Base-by-base conservation (phyloP, 2,888 invertebrate species). In the Linyphia triangularis region DNA sequence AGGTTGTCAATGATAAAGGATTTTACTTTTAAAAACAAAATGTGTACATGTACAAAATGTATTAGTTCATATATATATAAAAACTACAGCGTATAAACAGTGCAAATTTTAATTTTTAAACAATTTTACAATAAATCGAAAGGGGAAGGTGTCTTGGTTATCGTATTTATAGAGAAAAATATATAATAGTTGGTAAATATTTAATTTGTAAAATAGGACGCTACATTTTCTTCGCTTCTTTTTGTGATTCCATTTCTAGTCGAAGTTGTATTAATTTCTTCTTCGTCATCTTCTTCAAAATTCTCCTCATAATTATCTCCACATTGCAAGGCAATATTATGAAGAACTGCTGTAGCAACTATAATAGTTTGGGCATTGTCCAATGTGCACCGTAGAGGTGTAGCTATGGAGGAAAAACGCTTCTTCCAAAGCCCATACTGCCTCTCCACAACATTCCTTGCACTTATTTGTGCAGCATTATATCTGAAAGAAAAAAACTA, bases 381-480 rank as follows among this genome's bases (percentile, higher is more conserved):
- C n/a, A 70, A 19, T 33, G 4, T n/a, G 70, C 70, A 70, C 2
- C 70, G 33, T 33, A 69, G 37, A 19, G n/a, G 28, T 6, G 10
- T 37, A 2, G 4, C n/a, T 13, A 70, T 5, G 40, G 24, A 73
- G 0, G 26, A 9, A 16, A 73, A 73, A 2, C 73, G 16, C 22
- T 19, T 40, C 37, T 73, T 73, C 73, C 73, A 73, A 5, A 73
- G 51, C 3, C 51, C 73, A 43, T 73, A 73, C 24, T 73, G 73
- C 13, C 73, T 73, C 40, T 73, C 73, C 13, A 43, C 73, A 22
- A 51, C 51, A 51, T 73, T 73, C 16, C 73, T 40, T 24, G 24
- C 73, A 16, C 22, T 16, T 9, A 28, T 51, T 4, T 51, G 73
- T 19, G 73, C 73, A n/a, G 28, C n/a, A 24, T 73, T 73, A 13